Base-by-base conservation (phyloP, 2,888 invertebrate genomes). In the Trichogramma dendrolimi region DNA sequence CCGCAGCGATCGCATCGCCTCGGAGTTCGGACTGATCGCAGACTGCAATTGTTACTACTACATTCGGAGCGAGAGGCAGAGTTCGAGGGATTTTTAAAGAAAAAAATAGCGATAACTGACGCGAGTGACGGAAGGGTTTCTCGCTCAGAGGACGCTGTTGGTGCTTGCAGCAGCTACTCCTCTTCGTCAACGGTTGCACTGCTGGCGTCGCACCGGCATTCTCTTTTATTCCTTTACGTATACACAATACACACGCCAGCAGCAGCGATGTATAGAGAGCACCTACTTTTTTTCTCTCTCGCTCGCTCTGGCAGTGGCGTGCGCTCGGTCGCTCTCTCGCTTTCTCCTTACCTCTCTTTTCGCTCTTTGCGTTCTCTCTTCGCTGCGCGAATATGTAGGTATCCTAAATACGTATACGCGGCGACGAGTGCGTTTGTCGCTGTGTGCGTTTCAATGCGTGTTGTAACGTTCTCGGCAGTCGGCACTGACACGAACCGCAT, bases 1-100 rank as follows among this genome's bases (percentile, higher is more conserved):
- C 50, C 39, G 38, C 49, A 3, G 64, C 58, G 65, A 63, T 56
- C 63, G 61, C 61, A 63, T 59, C 61, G 63, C 55, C 63, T 63
- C 63, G 61, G 59, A 64, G 61, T 11, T 27, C 27, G 27, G 27
- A 27, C 1, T 27, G 27, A 27, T 27, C 27, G 27, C 27, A 27
- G 27, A 27, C 27, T 27, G 27, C 27, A 27, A 27, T 27, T 2
- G 27, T 27, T 27, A 27, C 27, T 2, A 27, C 27, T 27, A 27
- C 27, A 27, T 27, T 27, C 27, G 27, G 27, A 27, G 27, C 27
- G 27, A 27, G 27, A 27, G 27, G 27, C 27, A 27, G 27, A 27
- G 27, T 27, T 27, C 27, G 27, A 27, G 27, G 27, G 27, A 27
- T 27, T 27, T 27, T 27, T 27, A 27, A 27, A 27, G 27, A 27